A percentile compares a stretch with the other conserved stretches of the same genome.
phyloP scores from a whole-genome alignment of 2,888 invertebrate species.

The Seira musarum region DNA sequence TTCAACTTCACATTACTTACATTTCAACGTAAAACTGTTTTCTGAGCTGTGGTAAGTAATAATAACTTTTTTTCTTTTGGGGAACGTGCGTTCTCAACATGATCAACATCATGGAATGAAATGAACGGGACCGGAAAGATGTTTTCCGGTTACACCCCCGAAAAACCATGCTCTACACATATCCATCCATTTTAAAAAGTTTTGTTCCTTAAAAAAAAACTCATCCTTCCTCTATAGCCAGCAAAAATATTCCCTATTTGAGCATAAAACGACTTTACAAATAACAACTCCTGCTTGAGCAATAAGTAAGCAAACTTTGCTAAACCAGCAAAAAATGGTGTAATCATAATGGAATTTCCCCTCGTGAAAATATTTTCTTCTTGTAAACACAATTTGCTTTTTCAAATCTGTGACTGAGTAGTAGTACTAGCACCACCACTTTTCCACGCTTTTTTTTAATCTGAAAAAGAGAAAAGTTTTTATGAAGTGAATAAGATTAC shows the following conservation, averaged over 20 bases:
- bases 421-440: background rate
- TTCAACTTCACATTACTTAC: no score
- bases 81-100: background rate
- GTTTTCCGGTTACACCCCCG: conserved; percentile 56
- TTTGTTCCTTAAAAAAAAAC: conserved; percentile 12
- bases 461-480: conserved; percentile 29
- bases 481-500: background rate
- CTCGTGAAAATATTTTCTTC: conserved; percentile 38
- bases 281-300: no score
- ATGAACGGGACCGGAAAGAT: conserved; percentile 57
- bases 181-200: conserved; percentile 24
- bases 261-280: background rate
- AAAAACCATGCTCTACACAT: conserved; percentile 26
- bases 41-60: no score
- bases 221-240: background rate
- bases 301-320: no score
- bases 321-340: background rate
- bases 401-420: conserved; percentile 15
- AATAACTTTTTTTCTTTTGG: no score
- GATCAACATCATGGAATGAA: conserved; percentile 40
- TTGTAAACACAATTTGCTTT: conserved; percentile 46
- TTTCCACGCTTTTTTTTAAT: background rate
- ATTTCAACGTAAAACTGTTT: no score
- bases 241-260: background rate
- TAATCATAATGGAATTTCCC: conserved; percentile 35